Conservation (phyloP, 2,797 vertebrate species). For the Odontamblyopus rebecca region DNA sequence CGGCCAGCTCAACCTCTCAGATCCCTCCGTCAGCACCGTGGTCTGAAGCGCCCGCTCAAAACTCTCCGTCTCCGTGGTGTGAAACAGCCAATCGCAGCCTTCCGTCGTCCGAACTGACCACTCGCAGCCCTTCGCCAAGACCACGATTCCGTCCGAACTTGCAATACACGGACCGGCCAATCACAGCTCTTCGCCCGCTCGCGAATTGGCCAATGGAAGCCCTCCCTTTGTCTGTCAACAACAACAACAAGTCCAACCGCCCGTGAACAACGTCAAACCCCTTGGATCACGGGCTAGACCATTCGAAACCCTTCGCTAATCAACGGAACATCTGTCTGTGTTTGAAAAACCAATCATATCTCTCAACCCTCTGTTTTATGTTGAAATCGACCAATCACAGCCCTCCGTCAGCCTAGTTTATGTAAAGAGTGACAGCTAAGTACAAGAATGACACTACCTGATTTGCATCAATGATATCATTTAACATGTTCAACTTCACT, state of each 20-base stretch:
- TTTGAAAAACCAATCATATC: not conserved
- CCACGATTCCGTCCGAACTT: not conserved
- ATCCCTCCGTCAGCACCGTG: conserved; percentile 98
- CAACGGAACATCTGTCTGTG: not conserved
- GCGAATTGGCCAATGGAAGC: not conserved
- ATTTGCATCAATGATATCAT: not conserved
- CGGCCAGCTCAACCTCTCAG: conserved; percentile 96
- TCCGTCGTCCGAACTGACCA: too few relatives aligned
- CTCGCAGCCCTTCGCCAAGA: not conserved
- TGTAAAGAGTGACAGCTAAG: not conserved
- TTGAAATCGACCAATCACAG: not conserved
- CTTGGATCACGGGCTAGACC: not conserved
- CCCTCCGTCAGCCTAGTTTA: not conserved
- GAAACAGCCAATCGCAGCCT: not conserved
- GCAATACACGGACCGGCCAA: not conserved
- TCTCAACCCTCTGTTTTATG: not conserved
- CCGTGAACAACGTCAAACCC: not conserved
- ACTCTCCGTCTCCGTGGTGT: not conserved
- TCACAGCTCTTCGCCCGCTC: not conserved
- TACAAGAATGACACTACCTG: not conserved
- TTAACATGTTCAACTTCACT: not conserved
- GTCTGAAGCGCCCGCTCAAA: conserved; percentile 74
- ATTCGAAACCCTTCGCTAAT: not conserved
- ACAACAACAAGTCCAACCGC: not conserved
- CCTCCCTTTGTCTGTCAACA: not conserved